Conservation (phyloP, 2,113 vertebrate species). For the Ceyx margarethae region DNA sequence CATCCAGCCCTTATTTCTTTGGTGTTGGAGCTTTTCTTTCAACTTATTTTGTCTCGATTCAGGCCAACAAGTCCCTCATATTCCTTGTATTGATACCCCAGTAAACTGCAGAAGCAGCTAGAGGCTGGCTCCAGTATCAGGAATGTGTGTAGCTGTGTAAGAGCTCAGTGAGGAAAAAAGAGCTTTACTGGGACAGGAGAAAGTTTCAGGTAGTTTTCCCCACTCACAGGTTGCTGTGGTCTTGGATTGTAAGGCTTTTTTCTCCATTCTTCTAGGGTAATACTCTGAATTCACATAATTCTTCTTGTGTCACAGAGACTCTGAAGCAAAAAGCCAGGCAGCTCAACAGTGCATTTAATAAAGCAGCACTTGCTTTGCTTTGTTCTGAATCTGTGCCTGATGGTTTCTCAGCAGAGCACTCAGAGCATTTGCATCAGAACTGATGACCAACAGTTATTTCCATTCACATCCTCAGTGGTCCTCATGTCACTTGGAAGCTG, state of each 20-base stretch:
- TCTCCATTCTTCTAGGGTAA: not conserved
- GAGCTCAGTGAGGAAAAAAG: not conserved
- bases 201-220: not conserved
- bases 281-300: not conserved
- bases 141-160: not conserved
- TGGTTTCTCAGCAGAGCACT: not conserved
- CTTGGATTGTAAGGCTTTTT: not conserved
- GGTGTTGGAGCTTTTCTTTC: not conserved
- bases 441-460: not conserved
- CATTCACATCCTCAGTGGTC: not conserved
- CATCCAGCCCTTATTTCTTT: not conserved
- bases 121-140: not conserved
- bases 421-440: not conserved
- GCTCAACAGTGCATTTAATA: not conserved
- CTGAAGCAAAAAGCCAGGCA: not conserved
- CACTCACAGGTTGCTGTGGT: not conserved
- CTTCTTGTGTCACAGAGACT: not conserved
- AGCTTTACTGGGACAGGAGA: not conserved
- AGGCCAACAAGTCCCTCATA: not conserved
- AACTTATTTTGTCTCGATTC: not conserved
- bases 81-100: not conserved
- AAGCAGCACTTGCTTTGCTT: not conserved
- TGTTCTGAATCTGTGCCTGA: not conserved
- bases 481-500: not conserved
- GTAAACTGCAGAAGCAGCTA: not conserved